Conservation (phyloP, 35 echinoderm and acorn worm species). For the Eucidaris tribuloides region DNA sequence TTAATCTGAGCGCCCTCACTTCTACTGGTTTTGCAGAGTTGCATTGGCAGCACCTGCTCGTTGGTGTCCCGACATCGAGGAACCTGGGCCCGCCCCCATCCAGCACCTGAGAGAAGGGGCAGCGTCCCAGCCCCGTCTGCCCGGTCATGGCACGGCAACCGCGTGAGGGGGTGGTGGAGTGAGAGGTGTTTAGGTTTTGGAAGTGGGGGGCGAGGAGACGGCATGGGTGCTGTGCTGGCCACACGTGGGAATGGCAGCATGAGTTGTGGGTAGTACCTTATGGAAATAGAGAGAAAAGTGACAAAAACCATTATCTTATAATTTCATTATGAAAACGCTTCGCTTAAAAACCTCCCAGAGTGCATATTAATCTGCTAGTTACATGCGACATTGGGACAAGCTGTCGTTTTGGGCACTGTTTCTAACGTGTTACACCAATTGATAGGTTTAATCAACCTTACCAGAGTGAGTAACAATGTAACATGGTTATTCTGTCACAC, state of each 20-base stretch:
- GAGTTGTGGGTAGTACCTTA: constrained; percentile 1
- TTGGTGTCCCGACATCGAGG: constrained; percentile 35
- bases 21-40: constrained; percentile 7
- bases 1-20: too few species aligned
- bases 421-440: too few species aligned
- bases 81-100: constrained; percentile 59
- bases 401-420: too few species aligned
- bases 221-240: constrained; percentile 39
- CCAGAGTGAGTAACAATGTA: too few species aligned
- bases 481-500: too few species aligned
- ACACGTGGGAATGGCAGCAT: constrained; percentile 17
- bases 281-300: too few species aligned
- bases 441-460: too few species aligned
- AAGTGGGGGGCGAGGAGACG: constrained; percentile 31
- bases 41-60: not conserved
- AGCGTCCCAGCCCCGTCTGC: constrained; percentile 69
- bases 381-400: too few species aligned
- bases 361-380: too few species aligned
- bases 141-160: constrained; percentile 74
- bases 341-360: too few species aligned
- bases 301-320: too few species aligned
- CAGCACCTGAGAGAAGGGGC: constrained; percentile 68
- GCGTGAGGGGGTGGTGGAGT: constrained; percentile 67
- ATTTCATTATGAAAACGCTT: too few species aligned
- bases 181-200: constrained; percentile 34